Evolutionary conservation across 2,113 vertebrate species (phyloP).

Genomic region (Eira barbara): DNA sequence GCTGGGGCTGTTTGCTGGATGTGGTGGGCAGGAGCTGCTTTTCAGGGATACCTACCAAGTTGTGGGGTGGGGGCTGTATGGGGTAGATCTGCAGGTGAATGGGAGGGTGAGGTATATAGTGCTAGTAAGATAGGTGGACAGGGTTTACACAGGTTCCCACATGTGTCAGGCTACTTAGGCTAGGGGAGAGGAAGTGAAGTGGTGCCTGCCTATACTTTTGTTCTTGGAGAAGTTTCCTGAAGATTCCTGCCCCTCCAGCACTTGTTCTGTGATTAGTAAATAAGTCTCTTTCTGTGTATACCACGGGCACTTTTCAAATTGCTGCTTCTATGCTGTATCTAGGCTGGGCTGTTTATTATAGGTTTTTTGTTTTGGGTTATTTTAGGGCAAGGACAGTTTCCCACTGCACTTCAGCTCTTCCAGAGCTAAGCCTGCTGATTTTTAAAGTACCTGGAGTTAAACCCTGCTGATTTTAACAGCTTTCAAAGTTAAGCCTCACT

Average conservation of each 20-base stretch:
- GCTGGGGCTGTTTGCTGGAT: neutral
- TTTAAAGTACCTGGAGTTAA: neutral
- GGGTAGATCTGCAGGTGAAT: neutral
- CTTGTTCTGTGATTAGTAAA: neutral
- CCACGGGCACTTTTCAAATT: neutral
- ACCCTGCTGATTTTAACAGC: neutral
- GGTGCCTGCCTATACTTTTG: neutral
- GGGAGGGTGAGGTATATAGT: neutral
- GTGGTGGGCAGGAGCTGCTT: neutral
- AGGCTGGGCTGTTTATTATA: neutral
- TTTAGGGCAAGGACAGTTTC: neutral
- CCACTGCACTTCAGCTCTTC: neutral
- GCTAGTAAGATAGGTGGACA: neutral
- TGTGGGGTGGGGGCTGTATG: neutral
- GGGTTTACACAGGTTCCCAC: neutral
- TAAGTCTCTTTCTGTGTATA: neutral
- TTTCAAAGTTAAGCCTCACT: neutral
- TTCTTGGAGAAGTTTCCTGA: neutral
- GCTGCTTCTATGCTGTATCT: neutral
- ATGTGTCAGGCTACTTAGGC: neutral
- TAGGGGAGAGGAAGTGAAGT: neutral
- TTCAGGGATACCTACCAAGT: neutral
- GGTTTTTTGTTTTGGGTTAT: neutral
- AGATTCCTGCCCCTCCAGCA: neutral
- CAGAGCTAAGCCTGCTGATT: neutral